A percentile compares a stretch with the other conserved stretches of the same genome.
Evolutionary conservation across 2,113 vertebrate genomes (phyloP).

Genomic region (Candoia aspera): DNA sequence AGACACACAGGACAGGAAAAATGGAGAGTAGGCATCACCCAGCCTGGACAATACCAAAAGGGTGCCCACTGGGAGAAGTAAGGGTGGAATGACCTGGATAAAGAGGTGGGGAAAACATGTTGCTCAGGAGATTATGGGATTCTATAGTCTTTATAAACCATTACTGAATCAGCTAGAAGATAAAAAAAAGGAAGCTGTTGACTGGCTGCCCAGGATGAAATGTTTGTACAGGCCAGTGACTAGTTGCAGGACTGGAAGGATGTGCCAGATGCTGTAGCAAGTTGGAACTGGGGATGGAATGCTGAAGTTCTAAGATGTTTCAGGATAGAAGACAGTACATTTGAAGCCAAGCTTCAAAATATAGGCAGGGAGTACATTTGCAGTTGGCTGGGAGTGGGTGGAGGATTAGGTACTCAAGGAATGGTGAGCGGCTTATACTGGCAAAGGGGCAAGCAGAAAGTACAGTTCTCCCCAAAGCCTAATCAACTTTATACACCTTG

Average conservation of each 20-base stretch:
- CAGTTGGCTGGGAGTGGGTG: background rate
- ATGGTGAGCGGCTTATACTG: background rate
- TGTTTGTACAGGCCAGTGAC: background rate
- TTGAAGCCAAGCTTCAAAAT: background rate
- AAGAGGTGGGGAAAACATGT: background rate
- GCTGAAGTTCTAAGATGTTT: background rate
- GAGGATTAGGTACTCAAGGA: background rate
- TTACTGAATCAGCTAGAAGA: background rate
- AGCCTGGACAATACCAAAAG: background rate
- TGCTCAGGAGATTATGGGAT: background rate
- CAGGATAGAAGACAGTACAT: background rate
- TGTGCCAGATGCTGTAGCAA: background rate
- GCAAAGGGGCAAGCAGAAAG: background rate
- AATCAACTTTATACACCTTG: background rate
- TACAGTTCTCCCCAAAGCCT: background rate
- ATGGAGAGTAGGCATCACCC: background rate
- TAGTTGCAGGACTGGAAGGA: background rate
- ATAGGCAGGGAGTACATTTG: background rate
- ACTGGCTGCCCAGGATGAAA: background rate
- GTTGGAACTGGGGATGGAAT: background rate
- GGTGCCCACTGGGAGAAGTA: background rate
- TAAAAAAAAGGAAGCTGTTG: background rate
- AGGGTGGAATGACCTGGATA: background rate
- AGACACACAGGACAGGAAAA: background rate
- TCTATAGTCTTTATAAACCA: background rate